Evolutionary conservation across 2,797 vertebrate genomes (phyloP).

Genomic region (Eulemur albifrons): DNA sequence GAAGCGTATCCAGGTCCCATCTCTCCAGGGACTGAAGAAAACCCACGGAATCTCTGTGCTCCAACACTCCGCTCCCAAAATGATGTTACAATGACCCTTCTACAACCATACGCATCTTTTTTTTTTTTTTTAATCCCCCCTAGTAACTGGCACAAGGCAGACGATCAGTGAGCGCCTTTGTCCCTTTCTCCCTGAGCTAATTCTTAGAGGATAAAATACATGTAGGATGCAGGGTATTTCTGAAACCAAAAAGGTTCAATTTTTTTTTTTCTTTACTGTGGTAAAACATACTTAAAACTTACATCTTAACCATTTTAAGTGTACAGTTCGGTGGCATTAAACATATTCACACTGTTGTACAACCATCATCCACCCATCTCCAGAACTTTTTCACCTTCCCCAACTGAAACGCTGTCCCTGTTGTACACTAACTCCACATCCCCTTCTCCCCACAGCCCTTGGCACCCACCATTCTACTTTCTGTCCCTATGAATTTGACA

Average conservation of each 20-base stretch:
- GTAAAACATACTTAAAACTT: neutral
- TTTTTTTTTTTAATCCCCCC: neutral
- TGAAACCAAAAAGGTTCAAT: neutral
- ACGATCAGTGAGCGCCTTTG: neutral
- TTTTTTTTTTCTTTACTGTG: neutral
- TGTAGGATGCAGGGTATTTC: neutral
- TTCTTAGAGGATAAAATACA: neutral
- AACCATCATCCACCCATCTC: neutral
- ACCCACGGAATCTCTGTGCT: neutral
- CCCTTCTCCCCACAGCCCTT: neutral
- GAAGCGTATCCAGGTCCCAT: neutral
- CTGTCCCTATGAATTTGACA: neutral
- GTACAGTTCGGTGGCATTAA: neutral
- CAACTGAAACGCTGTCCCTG: neutral
- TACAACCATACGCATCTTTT: neutral
- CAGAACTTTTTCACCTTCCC: neutral
- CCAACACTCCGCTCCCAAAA: neutral
- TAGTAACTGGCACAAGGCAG: neutral
- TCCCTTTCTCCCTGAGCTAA: neutral
- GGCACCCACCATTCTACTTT: neutral
- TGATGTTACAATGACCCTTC: conserved; percentile 68
- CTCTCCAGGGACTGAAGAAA: neutral
- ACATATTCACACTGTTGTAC: neutral
- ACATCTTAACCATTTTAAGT: neutral
- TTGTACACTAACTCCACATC: neutral